Conservation (phyloP, 2,797 vertebrate genomes). For the Discoglossus pictus region DNA sequence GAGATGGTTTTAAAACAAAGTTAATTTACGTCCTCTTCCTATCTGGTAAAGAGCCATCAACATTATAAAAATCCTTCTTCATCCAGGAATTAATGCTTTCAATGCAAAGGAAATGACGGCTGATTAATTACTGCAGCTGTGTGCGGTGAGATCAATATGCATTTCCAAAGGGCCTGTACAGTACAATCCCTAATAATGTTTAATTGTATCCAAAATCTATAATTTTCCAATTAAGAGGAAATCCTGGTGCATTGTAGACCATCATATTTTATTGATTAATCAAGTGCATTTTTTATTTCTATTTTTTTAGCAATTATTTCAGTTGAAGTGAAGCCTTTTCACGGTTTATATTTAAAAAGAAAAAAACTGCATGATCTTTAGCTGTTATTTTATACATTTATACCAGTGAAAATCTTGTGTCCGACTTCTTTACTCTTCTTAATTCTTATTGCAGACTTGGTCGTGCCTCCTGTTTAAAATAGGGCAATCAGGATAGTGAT, state of each 20-base stretch:
- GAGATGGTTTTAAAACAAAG: no score
- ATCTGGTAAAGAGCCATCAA: constrained; percentile 8
- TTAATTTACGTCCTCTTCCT: background rate
- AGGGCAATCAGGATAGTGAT: no score
- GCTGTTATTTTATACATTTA: no score
- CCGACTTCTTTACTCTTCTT: no score
- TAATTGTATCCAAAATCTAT: constrained; percentile 32
- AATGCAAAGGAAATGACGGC: constrained; percentile 16
- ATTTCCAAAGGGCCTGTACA: constrained; percentile 12
- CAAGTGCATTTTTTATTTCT: constrained; percentile 21
- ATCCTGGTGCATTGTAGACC: constrained; percentile 10
- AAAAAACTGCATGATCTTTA: no score
- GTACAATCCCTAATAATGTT: constrained; percentile 31
- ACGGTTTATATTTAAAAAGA: background rate
- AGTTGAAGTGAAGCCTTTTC: background rate
- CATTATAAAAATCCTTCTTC: background rate
- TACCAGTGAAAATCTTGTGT: no score
- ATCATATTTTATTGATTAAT: constrained; percentile 23
- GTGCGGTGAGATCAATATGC: constrained; percentile 19
- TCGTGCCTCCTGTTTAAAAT: no score
- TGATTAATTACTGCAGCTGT: constrained; percentile 23
- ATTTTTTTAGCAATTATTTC: constrained; percentile 15
- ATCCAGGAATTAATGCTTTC: background rate
- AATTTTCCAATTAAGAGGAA: constrained; percentile 24
- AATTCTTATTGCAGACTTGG: no score